Percentiles rank a stretch among this genome's conserved stretches.
These are phyloP conservation scores for Entomyzon cyanotis DNA, from an alignment of 2,113 vertebrate genomes.

Conservation along the genomic window DNA sequence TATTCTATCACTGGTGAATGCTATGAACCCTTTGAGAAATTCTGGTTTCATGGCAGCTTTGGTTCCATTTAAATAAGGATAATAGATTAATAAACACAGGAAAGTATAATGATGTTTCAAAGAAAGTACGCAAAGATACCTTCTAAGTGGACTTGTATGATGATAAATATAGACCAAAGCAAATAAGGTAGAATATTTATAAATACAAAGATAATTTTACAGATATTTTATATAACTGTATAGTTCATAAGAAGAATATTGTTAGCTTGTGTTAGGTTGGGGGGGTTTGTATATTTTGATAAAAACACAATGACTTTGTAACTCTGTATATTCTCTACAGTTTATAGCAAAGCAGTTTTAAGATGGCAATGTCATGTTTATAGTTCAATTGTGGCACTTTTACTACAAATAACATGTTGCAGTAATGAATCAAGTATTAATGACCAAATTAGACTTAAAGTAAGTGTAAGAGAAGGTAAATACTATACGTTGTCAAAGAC, in stretches of 20 bases:
- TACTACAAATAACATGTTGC: conserved; percentile 71
- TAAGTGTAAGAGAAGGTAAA: conserved; percentile 71
- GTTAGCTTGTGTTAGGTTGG: conserved; percentile 77
- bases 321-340: conserved; percentile 81
- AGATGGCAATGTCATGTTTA: conserved; percentile 76
- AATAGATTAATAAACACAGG: conserved; percentile 35
- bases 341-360: conserved; percentile 83
- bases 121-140: conserved; percentile 60
- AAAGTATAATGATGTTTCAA: conserved; percentile 36
- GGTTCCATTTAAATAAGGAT: conserved; percentile 60
- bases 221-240: conserved; percentile 83
- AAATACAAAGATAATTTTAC: conserved; percentile 81
- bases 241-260: conserved; percentile 75
- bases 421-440: conserved; percentile 73
- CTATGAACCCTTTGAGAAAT: conserved; percentile 32
- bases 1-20: conserved; percentile 51
- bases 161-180: conserved; percentile 82
- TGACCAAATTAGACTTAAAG: conserved; percentile 74
- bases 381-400: conserved; percentile 76
- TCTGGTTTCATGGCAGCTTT: conserved; percentile 63
- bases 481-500: conserved; percentile 72
- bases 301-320: conserved; percentile 76
- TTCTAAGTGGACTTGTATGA: conserved; percentile 76
- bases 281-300: conserved; percentile 83
- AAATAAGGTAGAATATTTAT: conserved; percentile 84